Base-by-base conservation (phyloP, 2,113 vertebrate genomes). In the Corythornis cristatus region DNA sequence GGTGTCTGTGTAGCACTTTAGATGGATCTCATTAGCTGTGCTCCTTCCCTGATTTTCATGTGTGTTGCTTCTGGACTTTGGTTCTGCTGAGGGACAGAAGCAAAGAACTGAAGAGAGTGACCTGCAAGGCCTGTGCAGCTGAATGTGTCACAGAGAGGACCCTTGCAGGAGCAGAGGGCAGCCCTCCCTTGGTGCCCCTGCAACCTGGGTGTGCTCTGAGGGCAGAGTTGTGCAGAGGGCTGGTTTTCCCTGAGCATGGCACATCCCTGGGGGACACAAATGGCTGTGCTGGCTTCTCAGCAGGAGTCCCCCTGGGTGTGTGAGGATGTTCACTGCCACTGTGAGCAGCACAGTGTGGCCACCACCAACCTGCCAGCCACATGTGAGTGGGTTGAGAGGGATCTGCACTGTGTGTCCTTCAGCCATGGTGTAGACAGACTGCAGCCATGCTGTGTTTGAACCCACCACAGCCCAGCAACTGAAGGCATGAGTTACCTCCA, bases 401-500 rank as follows among this genome's bases (percentile, higher is more conserved):
- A 96, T 96, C 57, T 94, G 56, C 96, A 97, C 92, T 35, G 43
- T 62, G 74, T 77, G 74, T 91, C 65, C 83, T 91, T 82, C 85
- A 93, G 94, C 96, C 90, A 93, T 96, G 96, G 97, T 97, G 89
- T 95, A 95, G 96, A 97, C 95, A 97, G 96, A 97, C 91, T 95
- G 83, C 56, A 54, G 94, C 95, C 93, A 82, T 97, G 96, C 97
- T 97, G 98, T 97, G 96, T 96, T 96, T 94, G 91, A 94, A 93
- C 89, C 95, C 91, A 92, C 96, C 97, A 96, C 85, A 96, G 93
- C 74, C 88, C 77, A 93, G 93, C 87, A 87, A 90, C 96, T 85
- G 91, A 96, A 97, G 96, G 92, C 92, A 92, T 96, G 97, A 97
- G 97, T 98, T 97, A 98, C 96, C 81, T 97, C 92, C 92, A 98